Conservation (phyloP, 2,113 vertebrate genomes). For the Larimichthys polyactis region DNA sequence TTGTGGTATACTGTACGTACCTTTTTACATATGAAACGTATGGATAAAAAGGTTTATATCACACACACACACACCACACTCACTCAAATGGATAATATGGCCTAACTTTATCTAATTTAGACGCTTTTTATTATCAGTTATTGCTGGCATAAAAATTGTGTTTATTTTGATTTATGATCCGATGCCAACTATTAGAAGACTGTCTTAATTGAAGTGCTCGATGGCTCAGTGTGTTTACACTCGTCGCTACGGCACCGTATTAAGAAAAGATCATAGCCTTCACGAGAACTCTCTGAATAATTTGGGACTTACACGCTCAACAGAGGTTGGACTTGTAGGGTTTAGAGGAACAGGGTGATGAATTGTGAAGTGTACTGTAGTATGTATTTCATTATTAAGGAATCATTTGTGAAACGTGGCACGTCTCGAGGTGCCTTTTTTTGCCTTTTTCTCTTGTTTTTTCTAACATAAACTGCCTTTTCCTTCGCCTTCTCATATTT, state of each 20-base stretch:
- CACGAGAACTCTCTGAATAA: slow-evolving; percentile 48
- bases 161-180: slow-evolving; percentile 64
- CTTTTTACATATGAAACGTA: slow-evolving; percentile 78
- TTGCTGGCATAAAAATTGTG: slow-evolving; percentile 56
- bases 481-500: slow-evolving; percentile 74
- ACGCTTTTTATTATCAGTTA: slow-evolving; percentile 65
- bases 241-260: slow-evolving; percentile 32
- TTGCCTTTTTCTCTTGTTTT: slow-evolving; percentile 67
- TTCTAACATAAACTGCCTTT: slow-evolving; percentile 79
- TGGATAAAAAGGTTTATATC: slow-evolving; percentile 76
- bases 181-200: slow-evolving; percentile 72
- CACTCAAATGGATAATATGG: slow-evolving; percentile 70
- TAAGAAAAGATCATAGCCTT: slow-evolving; percentile 53
- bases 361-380: slow-evolving; percentile 71
- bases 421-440: slow-evolving; percentile 77
- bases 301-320: slow-evolving; percentile 51
- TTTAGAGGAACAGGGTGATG: slow-evolving; percentile 70
- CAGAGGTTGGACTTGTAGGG: slow-evolving; percentile 57
- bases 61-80: slow-evolving; percentile 63
- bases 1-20: slow-evolving; percentile 83
- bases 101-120: slow-evolving; percentile 65
- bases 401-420: slow-evolving; percentile 74
- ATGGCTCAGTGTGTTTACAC: slow-evolving; percentile 50
- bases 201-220: slow-evolving; percentile 64
- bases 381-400: slow-evolving; percentile 74